Percentiles rank a stretch among this genome's conserved stretches.
Evolutionary conservation across 2,888 invertebrate species (phyloP).

Genomic region (Phytoseiulus persimilis): DNA sequence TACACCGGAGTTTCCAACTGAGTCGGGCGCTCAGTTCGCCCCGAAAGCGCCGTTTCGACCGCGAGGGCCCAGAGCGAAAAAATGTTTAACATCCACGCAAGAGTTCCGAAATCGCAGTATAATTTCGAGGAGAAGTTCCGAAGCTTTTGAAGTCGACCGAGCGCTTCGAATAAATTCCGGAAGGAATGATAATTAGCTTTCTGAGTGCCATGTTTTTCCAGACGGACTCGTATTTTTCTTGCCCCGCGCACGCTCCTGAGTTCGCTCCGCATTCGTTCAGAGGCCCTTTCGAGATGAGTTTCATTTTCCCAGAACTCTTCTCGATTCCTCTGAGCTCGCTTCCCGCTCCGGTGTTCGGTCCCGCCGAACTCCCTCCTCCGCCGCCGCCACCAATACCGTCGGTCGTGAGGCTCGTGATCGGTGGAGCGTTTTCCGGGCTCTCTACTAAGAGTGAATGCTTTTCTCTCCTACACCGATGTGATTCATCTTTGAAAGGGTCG

Average conservation of each 20-base stretch:
- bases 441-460: not conserved
- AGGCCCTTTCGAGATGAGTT: not conserved
- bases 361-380: too few relatives aligned
- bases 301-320: not conserved
- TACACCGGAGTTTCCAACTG: too few relatives aligned
- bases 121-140: not conserved
- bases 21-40: too few relatives aligned
- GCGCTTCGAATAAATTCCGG: not conserved
- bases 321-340: not conserved
- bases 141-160: not conserved
- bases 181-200: not conserved
- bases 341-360: not conserved
- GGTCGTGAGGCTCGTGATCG: not conserved
- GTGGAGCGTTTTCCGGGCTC: not conserved
- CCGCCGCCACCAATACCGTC: too few relatives aligned
- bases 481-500: too few relatives aligned
- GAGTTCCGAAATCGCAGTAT: not conserved
- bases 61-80: not conserved
- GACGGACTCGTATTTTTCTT: not conserved
- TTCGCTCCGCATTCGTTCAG: not conserved
- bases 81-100: not conserved
- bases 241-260: not conserved
- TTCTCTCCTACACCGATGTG: not conserved
- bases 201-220: too few relatives aligned
- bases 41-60: too few relatives aligned